Percentiles rank a stretch among this genome's conserved stretches.
These are phyloP conservation scores for Pollimyrus isidori DNA, from an alignment of 2,113 vertebrate genomes.

Conservation along the genomic window DNA sequence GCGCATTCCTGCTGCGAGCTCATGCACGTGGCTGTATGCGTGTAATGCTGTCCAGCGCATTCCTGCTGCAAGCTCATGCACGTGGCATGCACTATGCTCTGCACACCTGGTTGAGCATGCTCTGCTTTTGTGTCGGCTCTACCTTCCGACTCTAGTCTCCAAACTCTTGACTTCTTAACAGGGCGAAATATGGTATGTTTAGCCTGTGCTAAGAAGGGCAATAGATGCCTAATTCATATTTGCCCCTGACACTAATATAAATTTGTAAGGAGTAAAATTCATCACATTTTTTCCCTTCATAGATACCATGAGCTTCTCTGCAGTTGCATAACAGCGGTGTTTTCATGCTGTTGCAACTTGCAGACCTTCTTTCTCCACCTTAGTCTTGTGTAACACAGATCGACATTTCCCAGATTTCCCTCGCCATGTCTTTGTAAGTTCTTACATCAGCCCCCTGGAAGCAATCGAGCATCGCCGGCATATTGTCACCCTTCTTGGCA, in stretches of 20 bases:
- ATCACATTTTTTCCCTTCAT: background rate
- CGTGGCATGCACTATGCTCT: conserved; percentile 35
- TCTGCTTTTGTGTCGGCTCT: conserved; percentile 17
- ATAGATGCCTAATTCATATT: background rate
- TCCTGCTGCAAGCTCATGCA: conserved; percentile 38
- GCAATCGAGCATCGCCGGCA: background rate
- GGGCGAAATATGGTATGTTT: background rate
- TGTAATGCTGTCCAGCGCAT: conserved; percentile 19
- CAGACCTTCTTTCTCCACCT: conserved; percentile 10
- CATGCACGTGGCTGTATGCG: conserved; percentile 18
- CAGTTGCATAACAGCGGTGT: background rate
- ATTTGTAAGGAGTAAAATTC: background rate
- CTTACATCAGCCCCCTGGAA: background rate
- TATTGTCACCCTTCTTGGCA: background rate
- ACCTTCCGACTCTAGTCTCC: background rate
- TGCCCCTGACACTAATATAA: background rate
- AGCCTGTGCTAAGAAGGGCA: background rate
- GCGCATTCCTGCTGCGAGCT: conserved; percentile 34
- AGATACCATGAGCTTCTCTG: background rate
- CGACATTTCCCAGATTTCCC: conserved; percentile 14
- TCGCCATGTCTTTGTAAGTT: background rate
- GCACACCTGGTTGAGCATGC: conserved; percentile 32
- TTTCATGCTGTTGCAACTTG: background rate
- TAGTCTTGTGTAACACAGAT: conserved; percentile 19
- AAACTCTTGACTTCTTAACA: background rate